A percentile compares a stretch with the other conserved stretches of the same genome.
phyloP scores from a whole-genome alignment of 1,140 invertebrate genomes.

The Drosophila persimilis region DNA sequence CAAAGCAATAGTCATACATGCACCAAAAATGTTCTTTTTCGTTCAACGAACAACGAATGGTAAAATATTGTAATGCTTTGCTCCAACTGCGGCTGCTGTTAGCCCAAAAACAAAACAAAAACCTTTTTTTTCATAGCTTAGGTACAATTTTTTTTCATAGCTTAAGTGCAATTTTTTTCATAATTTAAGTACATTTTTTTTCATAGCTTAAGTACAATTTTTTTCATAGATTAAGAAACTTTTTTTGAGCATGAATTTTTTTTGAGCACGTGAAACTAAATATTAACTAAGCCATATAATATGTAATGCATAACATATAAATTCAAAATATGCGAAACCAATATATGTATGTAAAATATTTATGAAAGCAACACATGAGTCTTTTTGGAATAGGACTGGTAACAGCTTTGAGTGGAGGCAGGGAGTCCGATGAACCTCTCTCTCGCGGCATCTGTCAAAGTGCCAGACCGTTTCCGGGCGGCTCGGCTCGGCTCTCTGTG shows the following conservation, averaged over 20 bases:
- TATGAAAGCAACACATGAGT: conserved; percentile 7
- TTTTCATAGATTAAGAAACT: conserved; percentile 27
- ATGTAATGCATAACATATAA: neutral
- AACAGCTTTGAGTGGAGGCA: neutral
- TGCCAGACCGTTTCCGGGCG: neutral
- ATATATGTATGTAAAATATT: conserved; percentile 11
- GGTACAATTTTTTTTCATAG: conserved; percentile 54
- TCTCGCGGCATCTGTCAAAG: neutral
- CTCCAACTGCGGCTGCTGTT: conserved; percentile 34
- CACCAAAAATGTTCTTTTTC: conserved; percentile 19
- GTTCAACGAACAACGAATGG: conserved; percentile 44
- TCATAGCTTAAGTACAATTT: conserved; percentile 43
- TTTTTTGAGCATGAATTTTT: conserved; percentile 36
- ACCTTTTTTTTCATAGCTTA: conserved; percentile 26
- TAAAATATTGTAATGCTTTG: conserved; percentile 25
- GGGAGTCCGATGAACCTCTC: neutral
- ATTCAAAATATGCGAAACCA: too few species aligned
- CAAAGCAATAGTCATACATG: conserved; percentile 20
- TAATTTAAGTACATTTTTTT: conserved; percentile 18
- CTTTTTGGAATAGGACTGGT: neutral
- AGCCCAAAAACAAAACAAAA: conserved; percentile 23
- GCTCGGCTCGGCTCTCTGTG: conserved; percentile 10
- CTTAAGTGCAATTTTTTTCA: too few species aligned
- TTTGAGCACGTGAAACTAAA: conserved; percentile 61
- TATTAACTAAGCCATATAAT: conserved; percentile 23